Base-by-base conservation (phyloP, 2,888 invertebrate genomes). In the Malthinus flaveolus region DNA sequence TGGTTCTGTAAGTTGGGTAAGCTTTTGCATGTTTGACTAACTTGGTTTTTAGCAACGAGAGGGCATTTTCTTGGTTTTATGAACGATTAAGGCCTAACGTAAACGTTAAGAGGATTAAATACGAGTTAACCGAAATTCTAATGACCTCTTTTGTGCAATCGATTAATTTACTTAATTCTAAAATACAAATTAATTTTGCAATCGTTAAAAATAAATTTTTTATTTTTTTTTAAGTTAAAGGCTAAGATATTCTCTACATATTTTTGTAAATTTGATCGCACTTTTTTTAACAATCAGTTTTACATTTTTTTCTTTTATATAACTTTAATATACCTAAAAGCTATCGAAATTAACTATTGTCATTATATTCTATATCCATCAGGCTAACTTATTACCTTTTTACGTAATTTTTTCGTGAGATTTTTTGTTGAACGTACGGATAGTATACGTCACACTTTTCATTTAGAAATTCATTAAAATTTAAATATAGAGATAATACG, bases 271-370 rank as follows among this genome's bases (percentile, higher is more conserved):
- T 47, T 45, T 45, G 49, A 39, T 54, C 54, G 47, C 13, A 32
- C 36, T 39, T 23, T 45, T n/a, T 31, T 35, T 53, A 44, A 51
- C 31, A 56, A 59, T 42, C 56, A 47, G 12, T 45, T 32, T n/a
- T 56, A 45, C 48, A 59, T 31, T 36, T 49, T n/a, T 42, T 42
- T 23, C 23, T 23, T 23, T 23, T 5, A 23, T 23, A 23, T 42
- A 42, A 42, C 23, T 46, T 37, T 53, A 47, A 37, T 47, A 53
- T 39, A 37, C 56, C 59, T 56, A 56, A 46, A 56, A 59, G 56
- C 59, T 59, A 59, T 48, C 50, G 59, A 59, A 46, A 52, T 46
- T 59, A 59, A 44, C 59, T 59, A 59, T 59, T 59, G 59, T 59
- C 59, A 56, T 59, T 46, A 46, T 56, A 49, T 56, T 51, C 59